Evolutionary conservation across 2,113 vertebrate genomes (phyloP).

Genomic region (Rhea pennata): DNA sequence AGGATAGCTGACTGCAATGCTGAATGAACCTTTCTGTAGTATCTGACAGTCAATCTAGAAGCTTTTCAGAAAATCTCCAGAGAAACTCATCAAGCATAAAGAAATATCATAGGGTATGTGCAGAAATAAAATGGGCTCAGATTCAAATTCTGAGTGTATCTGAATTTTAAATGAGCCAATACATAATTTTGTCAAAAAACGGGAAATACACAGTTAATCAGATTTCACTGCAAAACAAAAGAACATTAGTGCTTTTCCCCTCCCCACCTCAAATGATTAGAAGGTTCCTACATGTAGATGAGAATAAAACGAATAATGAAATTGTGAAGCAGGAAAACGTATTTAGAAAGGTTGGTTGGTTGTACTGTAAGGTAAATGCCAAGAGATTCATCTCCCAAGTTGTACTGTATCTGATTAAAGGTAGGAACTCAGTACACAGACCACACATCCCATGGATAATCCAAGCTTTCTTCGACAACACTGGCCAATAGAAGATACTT

Average conservation of each 20-base stretch:
- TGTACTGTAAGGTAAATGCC: not conserved
- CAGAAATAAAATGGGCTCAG: constrained; percentile 29
- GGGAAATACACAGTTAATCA: not conserved
- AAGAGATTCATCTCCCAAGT: not conserved
- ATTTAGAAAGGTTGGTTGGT: not conserved
- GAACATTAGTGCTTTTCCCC: not conserved
- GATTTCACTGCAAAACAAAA: not conserved
- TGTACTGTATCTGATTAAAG: not conserved
- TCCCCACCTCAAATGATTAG: not conserved
- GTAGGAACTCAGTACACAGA: not conserved
- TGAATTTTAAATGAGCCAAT: constrained; percentile 4
- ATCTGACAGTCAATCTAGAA: constrained; percentile 49
- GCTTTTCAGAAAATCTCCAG: constrained; percentile 31
- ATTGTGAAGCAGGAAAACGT: not conserved
- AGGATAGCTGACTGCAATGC: constrained; percentile 49
- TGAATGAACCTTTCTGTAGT: constrained; percentile 55
- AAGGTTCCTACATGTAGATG: not conserved
- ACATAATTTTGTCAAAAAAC: not conserved
- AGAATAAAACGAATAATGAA: not conserved
- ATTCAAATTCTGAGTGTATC: constrained; percentile 17
- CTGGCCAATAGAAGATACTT: not conserved
- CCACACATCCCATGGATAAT: not conserved
- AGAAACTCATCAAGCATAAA: constrained; percentile 46
- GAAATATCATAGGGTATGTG: not conserved
- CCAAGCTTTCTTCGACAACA: not conserved